Evolutionary conservation across 1,140 invertebrate species (phyloP), one percentile per base, ranked within the genome.

Genomic region (Drosophila sturtevanti): DNA sequence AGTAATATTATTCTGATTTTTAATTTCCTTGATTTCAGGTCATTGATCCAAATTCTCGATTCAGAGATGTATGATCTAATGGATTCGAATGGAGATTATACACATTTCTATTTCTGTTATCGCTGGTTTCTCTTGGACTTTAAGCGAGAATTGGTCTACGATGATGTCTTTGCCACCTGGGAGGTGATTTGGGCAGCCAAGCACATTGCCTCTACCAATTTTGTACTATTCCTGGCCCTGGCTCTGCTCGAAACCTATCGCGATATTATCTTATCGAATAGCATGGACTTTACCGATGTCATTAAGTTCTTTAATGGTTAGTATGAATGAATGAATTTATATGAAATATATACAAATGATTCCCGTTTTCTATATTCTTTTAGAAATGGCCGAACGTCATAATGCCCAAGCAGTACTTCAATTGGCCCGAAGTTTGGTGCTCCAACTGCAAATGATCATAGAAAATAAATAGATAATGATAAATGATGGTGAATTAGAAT

Each of bases 41-140:
- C 95, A 0, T 91, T 96, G 1, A 96, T 96, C 59, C 95, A 98
- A 93, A 98, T 99, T 73, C 93, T 99, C 63, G 98, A 99, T 92
- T 95, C 95, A 14, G 97, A 99, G 92, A 94, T 99, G 92, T 98
- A 97, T 93, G 96, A 98, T 76, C 93, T 98, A 80, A 98, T 99
- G 96, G 97, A 98, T 92, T 95, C 96, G 67, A 97, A 98, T 92
- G 97, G 97, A 9, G 98, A 99, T 92, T 98, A 98, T 92, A 98
- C 97, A 12, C 97, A 99, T 92, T 98, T 99, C 92, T 99, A 98
- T 92, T 99, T 99, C 93, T 98, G 97, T 91, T 99, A 99, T 92
- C 95, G 98, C 59, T 99, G 98, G 98, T 95, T 95, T 92, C 90
- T 95, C 60, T 92, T 95, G 12, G 94, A 95, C 89, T 95, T 95